Conservation (phyloP, 2,888 invertebrate species). For the Apoda limacodes region DNA sequence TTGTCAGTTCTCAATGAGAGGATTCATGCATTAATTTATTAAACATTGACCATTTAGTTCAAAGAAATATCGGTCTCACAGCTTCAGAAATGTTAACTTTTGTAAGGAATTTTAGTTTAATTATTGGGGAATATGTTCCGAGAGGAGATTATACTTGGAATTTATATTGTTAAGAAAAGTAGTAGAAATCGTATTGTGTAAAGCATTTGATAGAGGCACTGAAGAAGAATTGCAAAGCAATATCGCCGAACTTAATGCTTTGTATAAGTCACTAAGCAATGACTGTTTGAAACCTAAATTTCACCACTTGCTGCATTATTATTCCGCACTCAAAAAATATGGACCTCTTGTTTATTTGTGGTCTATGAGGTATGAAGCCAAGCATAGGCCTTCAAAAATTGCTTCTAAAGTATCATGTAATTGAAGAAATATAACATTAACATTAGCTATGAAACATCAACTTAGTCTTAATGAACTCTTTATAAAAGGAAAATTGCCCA, state of each 20-base stretch:
- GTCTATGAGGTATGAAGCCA: conserved; percentile 17
- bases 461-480: not conserved
- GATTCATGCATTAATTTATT: conserved; percentile 3
- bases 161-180: not conserved
- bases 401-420: not conserved
- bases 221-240: not conserved
- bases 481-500: not conserved
- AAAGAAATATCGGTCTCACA: not conserved
- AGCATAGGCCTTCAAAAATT: not conserved
- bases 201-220: not conserved
- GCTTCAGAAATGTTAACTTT: not conserved
- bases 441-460: not conserved
- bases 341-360: not conserved
- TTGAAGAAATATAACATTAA: not conserved
- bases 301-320: not conserved
- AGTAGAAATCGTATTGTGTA: not conserved
- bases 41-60: conserved; percentile 5
- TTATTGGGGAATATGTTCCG: not conserved
- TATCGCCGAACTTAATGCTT: not conserved
- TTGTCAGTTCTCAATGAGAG: not conserved
- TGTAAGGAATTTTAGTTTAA: not conserved
- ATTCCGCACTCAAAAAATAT: not conserved
- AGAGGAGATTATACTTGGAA: not conserved
- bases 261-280: not conserved
- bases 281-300: not conserved